Percentiles rank a stretch among this genome's conserved stretches.
Evolutionary conservation across 2,888 invertebrate genomes (phyloP).

Genomic region (Anticlea derivata): DNA sequence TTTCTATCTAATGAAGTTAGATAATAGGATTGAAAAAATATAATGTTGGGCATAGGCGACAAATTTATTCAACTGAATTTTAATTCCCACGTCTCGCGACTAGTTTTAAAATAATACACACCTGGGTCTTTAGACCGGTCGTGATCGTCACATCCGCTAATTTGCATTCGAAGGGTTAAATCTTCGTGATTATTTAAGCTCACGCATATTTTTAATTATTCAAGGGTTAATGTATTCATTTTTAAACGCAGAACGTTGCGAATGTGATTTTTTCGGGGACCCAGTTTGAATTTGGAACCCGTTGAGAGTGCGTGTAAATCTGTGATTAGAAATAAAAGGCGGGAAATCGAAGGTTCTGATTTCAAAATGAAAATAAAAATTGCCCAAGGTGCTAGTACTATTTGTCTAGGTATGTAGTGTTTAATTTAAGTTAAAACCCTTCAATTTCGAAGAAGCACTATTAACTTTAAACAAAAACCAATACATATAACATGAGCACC

Average conservation of each 20-base stretch:
- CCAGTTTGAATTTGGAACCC: slow-evolving; percentile 67
- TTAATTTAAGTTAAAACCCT: too few relatives aligned
- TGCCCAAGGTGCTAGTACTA: too few relatives aligned
- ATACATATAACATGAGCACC: too few relatives aligned
- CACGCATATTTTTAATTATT: slow-evolving; percentile 83
- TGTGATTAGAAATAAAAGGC: slow-evolving; percentile 15
- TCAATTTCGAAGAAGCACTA: too few relatives aligned
- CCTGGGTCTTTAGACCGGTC: slow-evolving; percentile 71
- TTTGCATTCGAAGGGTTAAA: slow-evolving; percentile 81
- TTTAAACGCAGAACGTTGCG: slow-evolving; percentile 54
- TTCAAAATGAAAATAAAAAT: slow-evolving; percentile 1
- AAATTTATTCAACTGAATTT: slow-evolving; percentile 28
- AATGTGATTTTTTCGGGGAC: slow-evolving; percentile 57
- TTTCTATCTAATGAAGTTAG: too few relatives aligned
- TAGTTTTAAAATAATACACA: slow-evolving; percentile 67
- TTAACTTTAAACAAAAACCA: too few relatives aligned
- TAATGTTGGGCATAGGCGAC: slow-evolving; percentile 8
- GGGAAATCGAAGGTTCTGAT: background rate
- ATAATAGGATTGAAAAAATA: too few relatives aligned
- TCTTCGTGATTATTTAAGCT: slow-evolving; percentile 78
- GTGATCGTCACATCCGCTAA: slow-evolving; percentile 66
- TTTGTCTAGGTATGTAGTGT: too few relatives aligned
- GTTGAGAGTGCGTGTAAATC: slow-evolving; percentile 56
- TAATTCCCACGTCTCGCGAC: slow-evolving; percentile 45
- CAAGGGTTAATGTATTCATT: slow-evolving; percentile 80